A percentile compares a stretch with the other conserved stretches of the same genome.
Conservation (phyloP, 64 coral and sea anemone species). For the Stichodactyla mertensii region DNA sequence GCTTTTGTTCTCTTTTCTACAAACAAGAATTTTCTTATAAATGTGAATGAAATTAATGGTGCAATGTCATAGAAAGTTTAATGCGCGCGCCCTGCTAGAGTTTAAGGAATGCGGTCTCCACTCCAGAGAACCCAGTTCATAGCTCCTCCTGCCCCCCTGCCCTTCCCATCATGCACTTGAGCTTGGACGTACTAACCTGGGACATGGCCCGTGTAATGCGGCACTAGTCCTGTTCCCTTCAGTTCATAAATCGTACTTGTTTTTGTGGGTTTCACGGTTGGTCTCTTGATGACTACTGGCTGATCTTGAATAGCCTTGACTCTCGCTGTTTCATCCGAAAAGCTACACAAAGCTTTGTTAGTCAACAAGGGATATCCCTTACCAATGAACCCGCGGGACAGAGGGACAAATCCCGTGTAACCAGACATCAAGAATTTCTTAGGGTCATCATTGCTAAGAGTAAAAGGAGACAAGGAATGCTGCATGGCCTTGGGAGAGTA, state of each 20-base stretch:
- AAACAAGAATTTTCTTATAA: no score
- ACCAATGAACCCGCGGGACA: slow-evolving; percentile 74
- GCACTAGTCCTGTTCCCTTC: slow-evolving; percentile 64
- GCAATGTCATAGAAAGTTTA: no score
- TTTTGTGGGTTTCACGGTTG: slow-evolving; percentile 56
- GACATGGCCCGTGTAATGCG: slow-evolving; percentile 96
- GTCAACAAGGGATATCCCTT: slow-evolving; percentile 82
- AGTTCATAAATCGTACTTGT: slow-evolving; percentile 74
- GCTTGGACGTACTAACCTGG: slow-evolving; percentile 54
- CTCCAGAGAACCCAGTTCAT: no score
- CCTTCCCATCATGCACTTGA: no score
- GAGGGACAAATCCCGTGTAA: slow-evolving; percentile 96
- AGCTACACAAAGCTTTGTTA: slow-evolving; percentile 88
- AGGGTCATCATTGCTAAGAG: slow-evolving; percentile 57
- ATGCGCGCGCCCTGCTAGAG: no score
- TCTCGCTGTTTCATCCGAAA: slow-evolving; percentile 67
- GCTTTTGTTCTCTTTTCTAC: no score
- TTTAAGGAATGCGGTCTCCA: no score
- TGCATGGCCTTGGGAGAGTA: slow-evolving; percentile 40
- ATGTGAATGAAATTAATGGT: no score
- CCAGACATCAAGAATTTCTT: slow-evolving; percentile 82
- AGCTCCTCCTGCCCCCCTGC: no score
- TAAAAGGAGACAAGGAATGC: slow-evolving; percentile 66
- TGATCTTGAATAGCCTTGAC: slow-evolving; percentile 56
- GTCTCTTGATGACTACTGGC: slow-evolving; percentile 68